Base-by-base conservation (phyloP, 2,113 vertebrate genomes). In the Ptilonorhynchus violaceus region DNA sequence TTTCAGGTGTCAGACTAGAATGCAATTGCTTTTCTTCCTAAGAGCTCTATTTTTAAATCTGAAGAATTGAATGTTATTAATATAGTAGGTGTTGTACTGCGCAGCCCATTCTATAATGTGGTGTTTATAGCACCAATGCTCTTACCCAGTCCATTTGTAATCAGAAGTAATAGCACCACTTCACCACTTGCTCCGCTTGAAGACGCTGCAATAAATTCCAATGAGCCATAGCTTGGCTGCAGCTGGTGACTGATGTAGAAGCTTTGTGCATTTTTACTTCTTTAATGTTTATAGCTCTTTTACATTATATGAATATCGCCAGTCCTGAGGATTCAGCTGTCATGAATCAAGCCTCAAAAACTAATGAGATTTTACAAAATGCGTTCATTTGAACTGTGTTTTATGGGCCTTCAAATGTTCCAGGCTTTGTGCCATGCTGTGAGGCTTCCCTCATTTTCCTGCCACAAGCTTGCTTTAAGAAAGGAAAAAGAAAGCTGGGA, bases 221-320 rank as follows among this genome's bases (percentile, higher is more conserved):
- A 89, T 83, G 86, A 96, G 83, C 86, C 83, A 67, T 64, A 78
- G 52, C 85, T 52, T 72, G 52, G 37, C 76, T 86, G 93, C 92
- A 96, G 96, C 88, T 95, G 92, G 72, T 18, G 30, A 74, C 59
- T 88, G 88, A 93, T 73, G 55, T 24, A 85, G 74, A 62, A 94
- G 92, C 82, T 77, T 62, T 84, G 56, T 53, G 83, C 92, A 50
- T 92, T 96, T 96, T 87, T 64, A 82, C 60, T 89, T 93, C 88
- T 96, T 86, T 91, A 93, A 94, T 75, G 88, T 87, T 94, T 96
- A 94, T 92, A 92, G 94, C 86, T 93, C 76, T 95, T 95, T 88
- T 87, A 81, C 60, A 27, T 92, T 78, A 60, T 49, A 89, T 60
- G 88, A 93, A 72, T 86, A 92, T 87, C 95, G 68, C 86, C 66